These are phyloP conservation scores for Furcifer pardalis DNA, from an alignment of 2,797 vertebrate genomes.

Conservation along the genomic window DNA sequence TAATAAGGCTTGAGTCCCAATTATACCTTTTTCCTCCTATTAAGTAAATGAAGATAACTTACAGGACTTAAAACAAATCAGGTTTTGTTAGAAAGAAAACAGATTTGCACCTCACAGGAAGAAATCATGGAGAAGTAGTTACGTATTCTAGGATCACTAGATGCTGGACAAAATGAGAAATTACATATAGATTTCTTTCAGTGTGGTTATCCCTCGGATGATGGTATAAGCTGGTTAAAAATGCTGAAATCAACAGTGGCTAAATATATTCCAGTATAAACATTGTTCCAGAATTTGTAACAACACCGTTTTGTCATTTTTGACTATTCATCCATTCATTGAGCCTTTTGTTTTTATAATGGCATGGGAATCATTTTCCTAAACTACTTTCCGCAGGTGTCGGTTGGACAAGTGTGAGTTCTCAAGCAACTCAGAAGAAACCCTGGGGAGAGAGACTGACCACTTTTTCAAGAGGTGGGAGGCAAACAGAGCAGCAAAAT, in stretches of 20 bases:
- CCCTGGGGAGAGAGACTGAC: slow-evolving; percentile 87
- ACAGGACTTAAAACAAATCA: neutral
- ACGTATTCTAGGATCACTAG: neutral
- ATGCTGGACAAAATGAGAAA: neutral
- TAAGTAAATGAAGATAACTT: neutral
- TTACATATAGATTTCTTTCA: neutral
- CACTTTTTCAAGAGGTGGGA: slow-evolving; percentile 85
- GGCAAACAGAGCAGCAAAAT: slow-evolving; percentile 85
- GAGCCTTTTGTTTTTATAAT: neutral
- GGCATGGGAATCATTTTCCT: slow-evolving; percentile 33
- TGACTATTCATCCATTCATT: too few relatives aligned
- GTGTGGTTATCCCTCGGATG: neutral
- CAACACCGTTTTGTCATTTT: too few relatives aligned
- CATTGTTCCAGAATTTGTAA: neutral
- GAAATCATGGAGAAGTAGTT: neutral
- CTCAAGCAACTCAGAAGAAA: slow-evolving; percentile 89
- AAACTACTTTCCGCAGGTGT: slow-evolving; percentile 72
- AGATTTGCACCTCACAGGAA: neutral
- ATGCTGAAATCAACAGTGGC: neutral
- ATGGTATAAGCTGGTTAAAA: neutral
- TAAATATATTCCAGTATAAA: neutral
- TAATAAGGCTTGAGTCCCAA: neutral
- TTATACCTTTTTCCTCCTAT: neutral
- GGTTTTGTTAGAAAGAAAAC: neutral
- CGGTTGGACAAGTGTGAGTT: slow-evolving; percentile 88